Evolutionary conservation across 2,113 vertebrate species (phyloP), one percentile per base, ranked within the genome.

Genomic region (Girardinichthys multiradiatus): DNA sequence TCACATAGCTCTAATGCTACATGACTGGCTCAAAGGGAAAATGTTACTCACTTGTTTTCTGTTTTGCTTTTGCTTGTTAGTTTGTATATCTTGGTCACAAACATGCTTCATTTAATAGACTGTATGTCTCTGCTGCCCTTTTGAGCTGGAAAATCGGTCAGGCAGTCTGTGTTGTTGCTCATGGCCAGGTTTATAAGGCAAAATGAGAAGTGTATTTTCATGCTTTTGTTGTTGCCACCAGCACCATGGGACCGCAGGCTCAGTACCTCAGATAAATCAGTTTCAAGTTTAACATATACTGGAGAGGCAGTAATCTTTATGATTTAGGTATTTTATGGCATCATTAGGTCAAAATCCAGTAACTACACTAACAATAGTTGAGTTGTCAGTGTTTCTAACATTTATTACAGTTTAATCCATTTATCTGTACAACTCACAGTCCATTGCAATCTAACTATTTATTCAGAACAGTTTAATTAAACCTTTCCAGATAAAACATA

Each of bases 71-170:
- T 84, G 61, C 61, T 70, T 75, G 28, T 74, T 80, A 65, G 42
- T 76, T 30, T 75, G 57, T 79, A 65, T 63, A 71, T 80, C 35
- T 59, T 9, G 7, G 27, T 74, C 66, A 70, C 66, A 61, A 30
- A 66, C 62, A 26, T 17, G 7, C 21, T 4, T 64, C 31, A 72
- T 24, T 73, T 37, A 74, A 31, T 64, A 64, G 68, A 70, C 86
- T 85, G 48, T 58, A 73, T 84, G 84, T 84, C 75, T 8, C 30
- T 29, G 48, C 64, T 87, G 82, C 65, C 82, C 86, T 88, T 80
- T 76, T 82, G 64, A 67, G 57, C 17, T 65, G 72, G 68, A 76
- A 69, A 81, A 69, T 39, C 65, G 76, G 73, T 76, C 66, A 77
- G 74, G 72, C 62, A 77, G 51, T 67, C 85, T 57, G 48, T 33